Base-by-base conservation (phyloP, 2,113 vertebrate species). In the Hoplias malabaricus region DNA sequence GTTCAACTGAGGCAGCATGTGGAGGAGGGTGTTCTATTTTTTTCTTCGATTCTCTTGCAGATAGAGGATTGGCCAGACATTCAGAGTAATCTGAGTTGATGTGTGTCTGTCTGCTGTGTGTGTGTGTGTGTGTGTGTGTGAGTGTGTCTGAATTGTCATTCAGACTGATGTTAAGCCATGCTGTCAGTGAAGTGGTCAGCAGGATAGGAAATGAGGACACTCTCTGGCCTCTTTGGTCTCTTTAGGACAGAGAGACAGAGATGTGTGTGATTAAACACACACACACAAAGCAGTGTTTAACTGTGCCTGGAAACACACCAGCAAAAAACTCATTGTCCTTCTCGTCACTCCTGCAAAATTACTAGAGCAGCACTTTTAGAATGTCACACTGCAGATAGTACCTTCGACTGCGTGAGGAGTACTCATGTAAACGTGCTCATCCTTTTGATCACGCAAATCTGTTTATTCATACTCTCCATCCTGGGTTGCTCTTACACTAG, bases 51-150 rank as follows among this genome's bases (percentile, higher is more conserved):
- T n/a, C n/a, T n/a, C n/a, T n/a, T 2, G 69, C 48, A 38, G 2
- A 62, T 46, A 50, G 29, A 53, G 23, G n/a, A 50, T 6, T n/a
- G 31, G 23, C 25, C 25, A 23, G 48, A 42, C 46, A 56, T 10
- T 38, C 74, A 43, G 25, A 9, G 19, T 53, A 34, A 29, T 54
- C 46, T 56, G 38, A 54, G 70, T 61, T 66, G 43, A 43, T 69
- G 48, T 75, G 36, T 69, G 46, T 69, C 31, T 68, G 65, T 69
- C 27, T 69, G 69, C 43, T 80, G 71, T 61, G 38, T 80, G 38
- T 75, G 40, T 71, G 67, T 33, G 33, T 70, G 67, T 65, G 40
- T 48, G 54, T 62, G 33, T 34, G n/a, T 53, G 29, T 25, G 76
- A 16, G 33, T 54, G 71, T 13, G 66, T 11, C 11, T 75, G 53